Evolutionary conservation across 2,888 invertebrate genomes (phyloP).

Genomic region (Taenaris catops): DNA sequence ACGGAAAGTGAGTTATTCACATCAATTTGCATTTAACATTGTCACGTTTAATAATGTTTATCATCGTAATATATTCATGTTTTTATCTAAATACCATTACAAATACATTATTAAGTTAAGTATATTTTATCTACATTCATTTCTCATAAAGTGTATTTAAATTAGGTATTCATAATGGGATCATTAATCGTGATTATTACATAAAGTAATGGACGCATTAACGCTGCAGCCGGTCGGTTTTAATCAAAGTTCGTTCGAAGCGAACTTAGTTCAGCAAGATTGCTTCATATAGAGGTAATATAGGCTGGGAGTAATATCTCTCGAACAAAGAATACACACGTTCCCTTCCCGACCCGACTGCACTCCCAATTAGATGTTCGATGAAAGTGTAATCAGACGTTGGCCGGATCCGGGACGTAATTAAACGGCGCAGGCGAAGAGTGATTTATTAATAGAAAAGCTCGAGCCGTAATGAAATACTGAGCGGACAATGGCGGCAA

Average conservation of each 20-base stretch:
- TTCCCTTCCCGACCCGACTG: conserved; percentile 52
- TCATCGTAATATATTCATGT: neutral
- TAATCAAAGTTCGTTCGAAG: conserved; percentile 71
- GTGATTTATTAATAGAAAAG: conserved; percentile 81
- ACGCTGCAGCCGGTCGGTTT: conserved; percentile 53
- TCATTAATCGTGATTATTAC: conserved; percentile 10
- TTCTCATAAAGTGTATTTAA: conserved; percentile 4
- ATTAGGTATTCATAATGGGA: conserved; percentile 8
- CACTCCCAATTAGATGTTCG: conserved; percentile 79
- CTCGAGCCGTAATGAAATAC: conserved; percentile 78
- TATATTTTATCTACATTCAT: conserved; percentile 7
- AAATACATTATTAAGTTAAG: conserved; percentile 1
- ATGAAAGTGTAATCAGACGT: conserved; percentile 79
- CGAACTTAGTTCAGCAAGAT: conserved; percentile 54
- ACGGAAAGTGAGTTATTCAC: conserved; percentile 7
- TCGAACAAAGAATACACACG: conserved; percentile 69
- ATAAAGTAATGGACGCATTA: conserved; percentile 25
- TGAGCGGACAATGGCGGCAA: conserved; percentile 74
- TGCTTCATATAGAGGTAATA: conserved; percentile 46
- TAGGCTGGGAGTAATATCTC: conserved; percentile 63
- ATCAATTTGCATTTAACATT: too few species aligned
- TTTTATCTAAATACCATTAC: neutral
- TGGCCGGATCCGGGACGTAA: conserved; percentile 74
- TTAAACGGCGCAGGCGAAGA: conserved; percentile 77
- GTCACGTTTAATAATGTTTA: too few species aligned